Conservation (phyloP, 2,888 invertebrate genomes). For the Drosophila neotestacea region DNA sequence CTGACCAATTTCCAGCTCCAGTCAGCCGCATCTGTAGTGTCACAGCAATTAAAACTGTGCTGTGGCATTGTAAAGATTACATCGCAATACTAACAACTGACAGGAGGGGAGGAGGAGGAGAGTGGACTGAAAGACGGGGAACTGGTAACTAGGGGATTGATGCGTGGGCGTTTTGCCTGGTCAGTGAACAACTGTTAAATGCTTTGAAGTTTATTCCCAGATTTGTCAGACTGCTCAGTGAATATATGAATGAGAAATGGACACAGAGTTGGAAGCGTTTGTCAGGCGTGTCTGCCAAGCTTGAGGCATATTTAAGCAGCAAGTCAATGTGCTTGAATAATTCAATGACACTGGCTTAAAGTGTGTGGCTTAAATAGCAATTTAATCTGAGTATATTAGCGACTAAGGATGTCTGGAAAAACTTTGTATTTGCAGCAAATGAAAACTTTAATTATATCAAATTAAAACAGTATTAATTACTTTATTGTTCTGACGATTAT, state of each 20-base stretch:
- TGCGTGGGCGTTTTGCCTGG: slow-evolving; percentile 46
- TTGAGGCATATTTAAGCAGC: slow-evolving; percentile 12
- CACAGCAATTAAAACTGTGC: slow-evolving; percentile 78
- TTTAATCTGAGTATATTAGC: not conserved
- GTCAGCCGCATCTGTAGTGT: slow-evolving; percentile 72
- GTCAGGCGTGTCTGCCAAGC: not conserved
- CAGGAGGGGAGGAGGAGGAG: slow-evolving; percentile 2
- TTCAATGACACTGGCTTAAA: slow-evolving; percentile 14
- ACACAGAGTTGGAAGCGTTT: not conserved
- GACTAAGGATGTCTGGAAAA: not conserved
- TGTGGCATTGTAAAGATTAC: slow-evolving; percentile 71
- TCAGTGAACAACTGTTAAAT: slow-evolving; percentile 68
- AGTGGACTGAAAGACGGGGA: not conserved
- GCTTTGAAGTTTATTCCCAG: slow-evolving; percentile 74
- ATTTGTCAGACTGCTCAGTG: slow-evolving; percentile 49
- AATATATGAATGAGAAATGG: slow-evolving; percentile 41
- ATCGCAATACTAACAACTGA: slow-evolving; percentile 31
- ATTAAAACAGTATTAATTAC: not conserved
- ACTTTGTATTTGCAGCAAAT: not conserved
- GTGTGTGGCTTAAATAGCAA: not conserved
- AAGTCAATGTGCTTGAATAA: slow-evolving; percentile 17
- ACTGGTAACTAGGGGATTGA: not conserved
- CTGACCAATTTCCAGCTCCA: slow-evolving; percentile 58
- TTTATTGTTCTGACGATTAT: no score
- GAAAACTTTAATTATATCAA: not conserved